Base-by-base conservation (phyloP, 2,797 vertebrate genomes). In the Pseudomugil tenellus region DNA sequence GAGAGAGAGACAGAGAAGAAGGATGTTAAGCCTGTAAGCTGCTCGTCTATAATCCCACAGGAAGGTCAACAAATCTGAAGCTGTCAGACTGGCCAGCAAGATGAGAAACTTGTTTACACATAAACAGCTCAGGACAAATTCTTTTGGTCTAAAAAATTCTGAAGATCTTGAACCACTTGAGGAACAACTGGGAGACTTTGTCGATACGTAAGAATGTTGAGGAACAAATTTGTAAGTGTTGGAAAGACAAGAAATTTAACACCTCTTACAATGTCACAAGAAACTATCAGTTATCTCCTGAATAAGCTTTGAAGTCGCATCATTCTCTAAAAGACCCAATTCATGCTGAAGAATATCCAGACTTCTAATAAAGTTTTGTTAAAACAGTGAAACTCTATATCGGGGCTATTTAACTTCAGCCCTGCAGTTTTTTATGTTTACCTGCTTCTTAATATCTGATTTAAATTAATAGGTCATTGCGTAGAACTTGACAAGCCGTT, bases 31-130 rank as follows among this genome's bases (percentile, higher is more conserved):
- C 67, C 63, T 61, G 56, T 77, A 81, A 81, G 73, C 56, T 68
- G 78, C 70, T 85, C 70, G 29, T 41, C 63, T 32, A 2, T 83
- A 85, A 81, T 79, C 80, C 73, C 1, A 66, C 72, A 69, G 41
- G 58, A 76, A 43, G 53, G 56, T 73, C 23, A 34, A 57, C 66
- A 68, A 68, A 79, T 74, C 56, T 32, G 28, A 57, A 51, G 19
- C 59, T 2, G 14, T 57, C 4, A 63, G 46, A 70, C 52, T 26
- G 51, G 65, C 17, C 51, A 63, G 21, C 21, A 17, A 63, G 31
- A 48, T 25, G 26, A 54, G 53, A 55, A 57, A 56, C 48, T 3
- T 29, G 14, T 57, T 72, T 10, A 37, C 65, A 63, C 35, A 64
- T 10, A 4, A 56, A 53, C 29, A 59, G 12, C 53, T 23, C 21